Base-by-base conservation (phyloP, 1,140 invertebrate species). In the Holotrichia oblita region DNA sequence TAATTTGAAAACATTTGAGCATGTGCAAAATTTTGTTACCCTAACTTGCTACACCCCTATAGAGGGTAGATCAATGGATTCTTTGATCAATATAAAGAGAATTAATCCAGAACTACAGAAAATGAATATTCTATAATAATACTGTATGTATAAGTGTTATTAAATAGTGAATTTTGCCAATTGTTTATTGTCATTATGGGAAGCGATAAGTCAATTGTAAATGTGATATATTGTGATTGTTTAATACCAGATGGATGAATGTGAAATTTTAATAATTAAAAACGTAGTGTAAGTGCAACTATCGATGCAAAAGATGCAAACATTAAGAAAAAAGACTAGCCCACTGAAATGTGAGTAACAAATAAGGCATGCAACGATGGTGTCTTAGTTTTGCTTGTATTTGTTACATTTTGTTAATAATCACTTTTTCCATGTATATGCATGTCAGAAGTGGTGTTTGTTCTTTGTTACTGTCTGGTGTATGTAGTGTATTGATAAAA, bases 321-420 rank as follows among this genome's bases (percentile, higher is more conserved):
- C 94, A 84, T 90, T 96, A 88, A 91, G 94, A 84, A 95, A 34
- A 90, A 95, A 94, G 90, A 95, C 93, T 84, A 95, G 94, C 88
- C 94, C 94, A 85, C 93, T 93, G 88, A 95, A 95, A 92, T 94
- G 94, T 96, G 90, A 95, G 94, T 95, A 87, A 76, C 40, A 40
- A 27, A 76, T 22, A 12, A 22, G 4, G 48, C 73, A 59, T 69
- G 61, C 7, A 17, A 41, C 14, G 17, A n/a, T 20, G 8, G 41
- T 74, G 10, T 41, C 3, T 17, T 74, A 74, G 34, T 40, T 41
- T 74, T 41, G 73, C 24, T 40, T n/a, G 17, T 40, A 41, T 74
- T 74, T 9, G 2, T 74, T 12, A 10, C 4, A 41, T n/a, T 74
- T 74, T 34, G 12, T 34, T 34, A 34, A 34, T 34, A 7, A 41